Evolutionary conservation across 2,113 vertebrate genomes (phyloP).

Genomic region (Mirounga angustirostris): DNA sequence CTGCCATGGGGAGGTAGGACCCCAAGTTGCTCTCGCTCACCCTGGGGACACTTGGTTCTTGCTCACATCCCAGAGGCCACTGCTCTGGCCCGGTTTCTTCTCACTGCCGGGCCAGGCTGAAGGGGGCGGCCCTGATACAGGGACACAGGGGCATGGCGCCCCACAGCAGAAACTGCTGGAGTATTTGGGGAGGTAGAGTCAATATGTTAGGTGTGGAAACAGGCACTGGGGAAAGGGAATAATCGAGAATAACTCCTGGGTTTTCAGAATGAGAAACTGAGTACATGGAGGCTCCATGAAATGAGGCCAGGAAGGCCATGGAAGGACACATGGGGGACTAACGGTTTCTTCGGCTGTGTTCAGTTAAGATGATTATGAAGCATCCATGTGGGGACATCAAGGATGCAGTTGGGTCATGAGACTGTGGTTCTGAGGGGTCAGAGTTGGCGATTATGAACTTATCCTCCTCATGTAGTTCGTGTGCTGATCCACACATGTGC

Average conservation of each 20-base stretch:
- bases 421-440: background rate
- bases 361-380: background rate
- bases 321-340: background rate
- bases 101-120: background rate
- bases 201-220: background rate
- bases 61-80: background rate
- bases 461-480: background rate
- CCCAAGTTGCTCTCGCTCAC: too few relatives aligned
- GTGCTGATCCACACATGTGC: background rate
- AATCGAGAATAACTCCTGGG: background rate
- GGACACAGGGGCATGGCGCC: background rate
- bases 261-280: background rate
- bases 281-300: accelerated
- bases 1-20: accelerated
- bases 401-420: too few relatives aligned
- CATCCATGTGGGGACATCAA: too few relatives aligned
- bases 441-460: accelerated
- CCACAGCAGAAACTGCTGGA: background rate
- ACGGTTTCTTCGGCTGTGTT: background rate
- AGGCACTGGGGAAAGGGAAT: background rate
- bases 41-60: background rate
- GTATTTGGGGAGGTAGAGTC: background rate
- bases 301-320: background rate
- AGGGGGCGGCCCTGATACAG: accelerated
- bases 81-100: background rate